Conservation (phyloP, 2,888 invertebrate species). For the Cylloceria caligata region DNA sequence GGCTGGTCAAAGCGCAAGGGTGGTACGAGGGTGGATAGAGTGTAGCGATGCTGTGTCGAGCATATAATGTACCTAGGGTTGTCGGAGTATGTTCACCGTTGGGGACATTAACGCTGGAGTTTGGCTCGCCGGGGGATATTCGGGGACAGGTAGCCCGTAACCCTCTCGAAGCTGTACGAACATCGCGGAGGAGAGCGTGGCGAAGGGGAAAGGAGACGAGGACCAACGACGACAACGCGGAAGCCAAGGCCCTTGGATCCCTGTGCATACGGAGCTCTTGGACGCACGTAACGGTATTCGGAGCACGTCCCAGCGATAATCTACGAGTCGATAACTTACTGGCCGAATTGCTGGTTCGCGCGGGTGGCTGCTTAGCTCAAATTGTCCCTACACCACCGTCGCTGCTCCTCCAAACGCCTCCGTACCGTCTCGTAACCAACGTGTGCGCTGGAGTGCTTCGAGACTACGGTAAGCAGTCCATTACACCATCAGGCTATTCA, state of each 20-base stretch:
- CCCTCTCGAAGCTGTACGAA: slow-evolving; percentile 43
- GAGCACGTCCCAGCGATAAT: slow-evolving; percentile 71
- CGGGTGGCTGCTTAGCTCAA: slow-evolving; percentile 63
- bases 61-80: slow-evolving; percentile 37
- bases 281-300: slow-evolving; percentile 66
- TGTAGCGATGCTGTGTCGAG: slow-evolving; percentile 17
- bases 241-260: slow-evolving; percentile 58
- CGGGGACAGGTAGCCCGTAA: slow-evolving; percentile 56
- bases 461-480: slow-evolving; percentile 62
- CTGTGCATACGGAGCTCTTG: slow-evolving; percentile 46
- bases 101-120: slow-evolving; percentile 65
- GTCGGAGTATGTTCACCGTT: slow-evolving; percentile 52
- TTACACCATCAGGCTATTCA: slow-evolving; percentile 49
- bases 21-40: slow-evolving; percentile 42
- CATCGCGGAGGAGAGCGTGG: slow-evolving; percentile 29
- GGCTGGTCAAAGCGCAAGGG: slow-evolving; percentile 55
- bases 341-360: slow-evolving; percentile 65
- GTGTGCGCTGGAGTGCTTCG: slow-evolving; percentile 4
- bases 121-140: slow-evolving; percentile 54
- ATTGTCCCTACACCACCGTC: slow-evolving; percentile 63
- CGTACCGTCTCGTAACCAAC: slow-evolving; percentile 45
- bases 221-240: slow-evolving; percentile 47
- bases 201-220: slow-evolving; percentile 27
- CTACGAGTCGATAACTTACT: slow-evolving; percentile 74
- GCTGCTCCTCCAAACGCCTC: slow-evolving; percentile 30